Conservation (phyloP, 2,888 invertebrate species). For the Drosophila formosana region DNA sequence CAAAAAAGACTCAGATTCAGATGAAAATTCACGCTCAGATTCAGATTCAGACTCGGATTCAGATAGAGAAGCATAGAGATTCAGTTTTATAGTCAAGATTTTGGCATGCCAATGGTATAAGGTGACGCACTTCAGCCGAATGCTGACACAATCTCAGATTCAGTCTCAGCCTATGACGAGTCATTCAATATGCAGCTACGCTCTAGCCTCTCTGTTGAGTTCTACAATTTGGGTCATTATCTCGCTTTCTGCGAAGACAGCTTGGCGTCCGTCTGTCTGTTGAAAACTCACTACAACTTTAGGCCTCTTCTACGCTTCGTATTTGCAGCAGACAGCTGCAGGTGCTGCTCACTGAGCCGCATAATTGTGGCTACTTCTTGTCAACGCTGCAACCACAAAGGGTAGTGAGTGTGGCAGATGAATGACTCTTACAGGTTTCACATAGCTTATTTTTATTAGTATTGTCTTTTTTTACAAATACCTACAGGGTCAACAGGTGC, state of each 20-base stretch:
- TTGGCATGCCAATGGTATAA: slow-evolving; percentile 21
- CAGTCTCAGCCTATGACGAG: slow-evolving; percentile 9
- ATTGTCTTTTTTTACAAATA: background rate
- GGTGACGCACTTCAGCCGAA: slow-evolving; percentile 31
- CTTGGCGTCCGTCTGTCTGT: slow-evolving; percentile 1
- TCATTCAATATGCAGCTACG: slow-evolving; percentile 26
- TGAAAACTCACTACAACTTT: background rate
- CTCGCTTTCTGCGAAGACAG: slow-evolving; percentile 6
- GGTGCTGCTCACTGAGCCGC: slow-evolving; percentile 45
- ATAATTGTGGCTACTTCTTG: slow-evolving; percentile 48
- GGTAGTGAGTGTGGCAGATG: slow-evolving; percentile 13
- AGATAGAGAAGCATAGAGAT: background rate
- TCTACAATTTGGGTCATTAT: slow-evolving; percentile 25
- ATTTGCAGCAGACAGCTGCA: slow-evolving; percentile 20
- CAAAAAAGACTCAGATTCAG: slow-evolving; percentile 10
- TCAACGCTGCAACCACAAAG: slow-evolving; percentile 34
- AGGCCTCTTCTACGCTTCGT: background rate
- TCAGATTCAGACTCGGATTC: background rate
- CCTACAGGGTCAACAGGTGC: background rate
- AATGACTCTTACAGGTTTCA: background rate
- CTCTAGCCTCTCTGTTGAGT: background rate
- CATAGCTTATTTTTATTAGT: background rate
- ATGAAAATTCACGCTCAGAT: background rate
- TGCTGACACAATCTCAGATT: slow-evolving; percentile 50
- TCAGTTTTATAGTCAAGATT: background rate